Conservation (phyloP, 2,113 vertebrate species). For the Taxidea taxus region DNA sequence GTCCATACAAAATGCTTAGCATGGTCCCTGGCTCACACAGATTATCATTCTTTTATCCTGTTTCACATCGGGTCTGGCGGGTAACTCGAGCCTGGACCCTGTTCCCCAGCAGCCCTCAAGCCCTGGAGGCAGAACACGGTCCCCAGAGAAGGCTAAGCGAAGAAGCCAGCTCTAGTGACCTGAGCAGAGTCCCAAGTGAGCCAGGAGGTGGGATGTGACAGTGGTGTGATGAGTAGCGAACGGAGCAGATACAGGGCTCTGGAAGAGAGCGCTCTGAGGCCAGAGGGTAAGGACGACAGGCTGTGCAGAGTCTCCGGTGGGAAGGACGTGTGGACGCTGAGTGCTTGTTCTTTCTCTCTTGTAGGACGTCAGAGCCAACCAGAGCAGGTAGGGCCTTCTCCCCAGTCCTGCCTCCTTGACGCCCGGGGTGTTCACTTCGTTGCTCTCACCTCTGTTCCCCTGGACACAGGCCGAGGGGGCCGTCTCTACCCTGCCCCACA, state of each 20-base stretch:
- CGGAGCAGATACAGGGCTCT: neutral
- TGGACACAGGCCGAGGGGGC: neutral
- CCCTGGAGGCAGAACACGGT: neutral
- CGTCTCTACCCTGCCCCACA: neutral
- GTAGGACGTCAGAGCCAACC: constrained; percentile 49
- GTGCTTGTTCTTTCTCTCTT: constrained; percentile 29
- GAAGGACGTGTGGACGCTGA: neutral
- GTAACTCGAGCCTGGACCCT: neutral
- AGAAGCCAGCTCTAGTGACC: neutral
- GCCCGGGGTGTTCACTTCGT: neutral
- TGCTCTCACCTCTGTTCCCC: neutral
- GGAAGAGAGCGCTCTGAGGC: neutral
- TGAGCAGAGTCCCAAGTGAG: neutral
- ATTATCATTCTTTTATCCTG: neutral
- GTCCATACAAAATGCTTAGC: neutral
- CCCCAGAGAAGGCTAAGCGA: neutral
- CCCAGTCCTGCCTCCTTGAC: neutral
- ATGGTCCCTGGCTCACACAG: neutral
- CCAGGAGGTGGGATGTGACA: neutral
- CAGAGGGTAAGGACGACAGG: neutral
- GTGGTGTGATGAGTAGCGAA: neutral
- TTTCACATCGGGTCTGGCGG: neutral
- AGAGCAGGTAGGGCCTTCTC: constrained; percentile 47
- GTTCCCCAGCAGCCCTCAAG: neutral
- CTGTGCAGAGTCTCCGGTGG: neutral